Percentiles rank a stretch among this genome's conserved stretches.
Evolutionary conservation across 2,797 vertebrate genomes (phyloP).

Genomic region (Emys orbicularis): DNA sequence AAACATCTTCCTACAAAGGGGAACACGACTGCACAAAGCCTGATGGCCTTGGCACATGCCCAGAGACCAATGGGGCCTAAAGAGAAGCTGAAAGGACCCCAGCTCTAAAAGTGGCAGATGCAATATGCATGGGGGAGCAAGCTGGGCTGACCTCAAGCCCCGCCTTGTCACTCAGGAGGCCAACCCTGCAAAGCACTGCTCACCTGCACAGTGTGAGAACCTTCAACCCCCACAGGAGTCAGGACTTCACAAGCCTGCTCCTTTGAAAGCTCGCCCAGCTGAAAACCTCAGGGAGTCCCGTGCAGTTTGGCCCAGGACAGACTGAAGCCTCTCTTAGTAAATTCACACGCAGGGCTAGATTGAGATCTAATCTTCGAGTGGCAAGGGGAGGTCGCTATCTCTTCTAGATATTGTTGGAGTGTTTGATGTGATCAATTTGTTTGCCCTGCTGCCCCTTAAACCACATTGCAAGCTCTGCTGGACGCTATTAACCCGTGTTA

Average conservation of each 20-base stretch:
- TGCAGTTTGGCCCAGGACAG: neutral
- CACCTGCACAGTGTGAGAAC: too few relatives aligned
- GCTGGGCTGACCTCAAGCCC: too few relatives aligned
- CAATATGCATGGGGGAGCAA: too few relatives aligned
- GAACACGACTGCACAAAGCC: too few relatives aligned
- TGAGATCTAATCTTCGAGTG: neutral
- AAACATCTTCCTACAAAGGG: too few relatives aligned
- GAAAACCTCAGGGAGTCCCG: neutral
- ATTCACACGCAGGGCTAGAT: fast-evolving
- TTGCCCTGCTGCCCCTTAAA: neutral
- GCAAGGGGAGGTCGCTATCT: neutral
- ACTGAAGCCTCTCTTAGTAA: neutral
- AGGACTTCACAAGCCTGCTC: neutral
- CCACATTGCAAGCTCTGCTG: neutral
- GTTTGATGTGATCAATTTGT: neutral
- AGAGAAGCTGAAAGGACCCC: too few relatives aligned
- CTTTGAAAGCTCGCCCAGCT: neutral
- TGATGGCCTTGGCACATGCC: too few relatives aligned
- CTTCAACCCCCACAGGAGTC: neutral
- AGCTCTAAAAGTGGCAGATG: too few relatives aligned
- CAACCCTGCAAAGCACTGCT: too few relatives aligned
- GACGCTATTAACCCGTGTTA: neutral
- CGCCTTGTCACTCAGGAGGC: too few relatives aligned
- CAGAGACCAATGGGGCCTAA: too few relatives aligned
- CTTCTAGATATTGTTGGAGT: fast-evolving